phyloP scores from a whole-genome alignment of 2,113 vertebrate genomes.

The Miniopterus natalensis region DNA sequence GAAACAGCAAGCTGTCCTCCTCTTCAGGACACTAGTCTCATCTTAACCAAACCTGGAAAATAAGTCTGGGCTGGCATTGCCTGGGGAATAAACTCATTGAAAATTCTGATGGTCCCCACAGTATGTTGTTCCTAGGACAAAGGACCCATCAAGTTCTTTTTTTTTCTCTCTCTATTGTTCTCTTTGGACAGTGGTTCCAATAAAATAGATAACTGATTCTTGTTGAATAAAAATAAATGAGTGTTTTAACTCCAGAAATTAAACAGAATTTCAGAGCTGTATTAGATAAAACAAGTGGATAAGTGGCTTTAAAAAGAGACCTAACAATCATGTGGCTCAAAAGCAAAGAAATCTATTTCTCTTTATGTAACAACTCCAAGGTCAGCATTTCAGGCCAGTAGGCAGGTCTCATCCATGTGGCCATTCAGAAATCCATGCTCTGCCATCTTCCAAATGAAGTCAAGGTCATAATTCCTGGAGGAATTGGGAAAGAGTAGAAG shows the following conservation, averaged over 20 bases:
- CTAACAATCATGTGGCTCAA: neutral
- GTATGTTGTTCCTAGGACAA: neutral
- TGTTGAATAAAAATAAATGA: conserved; percentile 3
- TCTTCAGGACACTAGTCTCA: neutral
- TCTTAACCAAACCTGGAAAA: conserved; percentile 21
- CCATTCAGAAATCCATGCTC: neutral
- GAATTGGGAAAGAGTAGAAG: neutral
- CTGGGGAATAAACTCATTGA: neutral
- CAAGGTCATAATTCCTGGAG: neutral
- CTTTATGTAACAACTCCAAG: neutral
- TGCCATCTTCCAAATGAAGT: neutral
- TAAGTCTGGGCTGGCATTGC: neutral
- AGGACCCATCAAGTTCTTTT: neutral
- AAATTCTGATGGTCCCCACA: neutral
- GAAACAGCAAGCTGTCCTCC: neutral
- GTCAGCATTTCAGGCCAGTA: conserved; percentile 14
- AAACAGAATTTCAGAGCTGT: neutral
- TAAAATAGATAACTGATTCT: neutral
- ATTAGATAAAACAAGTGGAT: neutral
- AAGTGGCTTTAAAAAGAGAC: neutral
- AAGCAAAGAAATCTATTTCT: neutral
- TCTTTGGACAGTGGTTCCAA: neutral
- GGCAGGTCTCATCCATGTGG: neutral
- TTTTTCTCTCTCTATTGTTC: neutral
- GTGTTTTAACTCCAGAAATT: neutral